Evolutionary conservation across 2,888 invertebrate species (phyloP).

Genomic region (Aelia acuminata): DNA sequence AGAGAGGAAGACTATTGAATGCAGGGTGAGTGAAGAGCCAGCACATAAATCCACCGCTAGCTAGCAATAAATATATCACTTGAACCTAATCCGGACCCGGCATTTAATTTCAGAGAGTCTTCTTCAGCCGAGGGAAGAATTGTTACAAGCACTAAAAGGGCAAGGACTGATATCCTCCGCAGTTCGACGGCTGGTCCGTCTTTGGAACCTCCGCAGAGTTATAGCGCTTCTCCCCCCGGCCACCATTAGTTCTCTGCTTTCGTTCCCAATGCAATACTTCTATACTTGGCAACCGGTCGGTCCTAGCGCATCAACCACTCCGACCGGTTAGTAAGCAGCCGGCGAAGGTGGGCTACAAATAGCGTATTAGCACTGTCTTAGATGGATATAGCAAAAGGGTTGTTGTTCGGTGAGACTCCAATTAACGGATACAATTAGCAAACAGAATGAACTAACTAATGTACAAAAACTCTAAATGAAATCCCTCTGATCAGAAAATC

Average conservation of each 20-base stretch:
- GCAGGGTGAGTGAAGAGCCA: neutral
- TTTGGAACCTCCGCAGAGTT: slow-evolving; percentile 20
- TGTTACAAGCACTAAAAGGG: slow-evolving; percentile 30
- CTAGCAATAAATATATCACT: slow-evolving; percentile 36
- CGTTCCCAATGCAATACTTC: slow-evolving; percentile 23
- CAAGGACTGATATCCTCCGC: slow-evolving; percentile 8
- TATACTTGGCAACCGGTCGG: slow-evolving; percentile 29
- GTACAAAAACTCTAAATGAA: too few relatives aligned
- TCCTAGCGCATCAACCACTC: neutral
- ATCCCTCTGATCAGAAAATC: too few relatives aligned
- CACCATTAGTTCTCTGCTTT: neutral
- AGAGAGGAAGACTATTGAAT: neutral
- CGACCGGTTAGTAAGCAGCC: neutral
- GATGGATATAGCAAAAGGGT: neutral
- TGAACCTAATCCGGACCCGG: slow-evolving; percentile 1
- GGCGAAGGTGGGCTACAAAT: neutral
- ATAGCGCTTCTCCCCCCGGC: neutral
- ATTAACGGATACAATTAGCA: neutral
- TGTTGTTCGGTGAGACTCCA: neutral
- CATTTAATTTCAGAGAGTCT: slow-evolving; percentile 13
- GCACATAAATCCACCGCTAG: neutral
- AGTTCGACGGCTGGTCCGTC: slow-evolving; percentile 20
- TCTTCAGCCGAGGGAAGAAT: slow-evolving; percentile 6
- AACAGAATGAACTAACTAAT: too few relatives aligned
- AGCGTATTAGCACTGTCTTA: neutral